Conservation (phyloP, 2,113 vertebrate genomes). For the Rhinopomastus cyanomelas region DNA sequence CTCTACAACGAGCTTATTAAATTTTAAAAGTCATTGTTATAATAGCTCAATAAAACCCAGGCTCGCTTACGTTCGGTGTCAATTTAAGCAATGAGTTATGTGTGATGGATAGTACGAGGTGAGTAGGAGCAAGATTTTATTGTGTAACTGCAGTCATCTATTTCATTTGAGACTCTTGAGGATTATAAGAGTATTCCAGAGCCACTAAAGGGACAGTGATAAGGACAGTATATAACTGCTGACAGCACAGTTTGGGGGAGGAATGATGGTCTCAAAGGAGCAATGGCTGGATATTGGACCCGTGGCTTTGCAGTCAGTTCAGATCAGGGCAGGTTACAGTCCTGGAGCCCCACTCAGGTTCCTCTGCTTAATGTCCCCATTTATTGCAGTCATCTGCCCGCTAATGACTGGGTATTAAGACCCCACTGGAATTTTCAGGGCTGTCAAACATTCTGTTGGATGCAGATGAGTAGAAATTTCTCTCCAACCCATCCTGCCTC, state of each 20-base stretch:
- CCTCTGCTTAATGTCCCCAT: neutral
- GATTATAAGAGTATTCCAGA: slow-evolving; percentile 29
- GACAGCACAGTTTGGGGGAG: neutral
- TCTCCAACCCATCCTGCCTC: neutral
- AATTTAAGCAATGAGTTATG: slow-evolving; percentile 59
- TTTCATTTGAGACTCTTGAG: slow-evolving; percentile 39
- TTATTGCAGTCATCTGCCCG: neutral
- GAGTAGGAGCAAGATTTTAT: slow-evolving; percentile 31
- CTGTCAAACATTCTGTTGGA: neutral
- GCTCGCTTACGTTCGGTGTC: neutral
- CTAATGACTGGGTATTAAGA: neutral
- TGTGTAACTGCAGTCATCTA: neutral
- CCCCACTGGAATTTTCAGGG: neutral
- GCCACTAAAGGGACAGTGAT: neutral
- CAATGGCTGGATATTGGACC: neutral
- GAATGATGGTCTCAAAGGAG: neutral
- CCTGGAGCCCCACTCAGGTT: neutral
- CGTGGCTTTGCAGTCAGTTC: neutral
- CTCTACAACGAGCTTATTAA: slow-evolving; percentile 38
- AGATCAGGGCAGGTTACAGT: neutral
- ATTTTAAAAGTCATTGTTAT: slow-evolving; percentile 44
- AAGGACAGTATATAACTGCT: neutral
- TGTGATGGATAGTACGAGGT: slow-evolving; percentile 15
- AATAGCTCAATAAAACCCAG: slow-evolving; percentile 41
- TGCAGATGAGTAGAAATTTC: neutral